Conservation (phyloP, 2,113 vertebrate genomes). For the Strix uralensis region DNA sequence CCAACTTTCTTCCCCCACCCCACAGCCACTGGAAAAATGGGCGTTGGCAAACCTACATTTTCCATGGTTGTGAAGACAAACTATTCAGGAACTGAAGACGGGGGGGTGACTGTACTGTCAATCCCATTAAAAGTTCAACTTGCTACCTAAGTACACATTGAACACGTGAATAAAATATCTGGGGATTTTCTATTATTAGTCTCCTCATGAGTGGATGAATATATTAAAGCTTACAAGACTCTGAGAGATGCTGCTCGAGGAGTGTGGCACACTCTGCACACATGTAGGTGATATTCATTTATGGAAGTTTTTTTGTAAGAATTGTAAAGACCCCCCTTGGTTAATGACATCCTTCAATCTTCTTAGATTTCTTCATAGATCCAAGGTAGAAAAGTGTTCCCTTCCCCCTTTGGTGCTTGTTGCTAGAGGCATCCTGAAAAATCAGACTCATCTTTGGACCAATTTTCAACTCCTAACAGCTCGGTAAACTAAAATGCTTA, state of each 20-base stretch:
- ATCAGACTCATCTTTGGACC: slow-evolving; percentile 27
- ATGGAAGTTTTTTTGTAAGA: neutral
- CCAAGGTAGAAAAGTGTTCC: neutral
- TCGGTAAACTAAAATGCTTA: slow-evolving; percentile 31
- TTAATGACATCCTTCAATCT: neutral
- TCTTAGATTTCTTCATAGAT: neutral
- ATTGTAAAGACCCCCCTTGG: neutral
- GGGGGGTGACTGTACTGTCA: too few species aligned
- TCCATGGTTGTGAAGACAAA: neutral
- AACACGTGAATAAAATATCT: neutral
- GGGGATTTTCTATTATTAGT: neutral
- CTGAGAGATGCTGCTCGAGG: neutral
- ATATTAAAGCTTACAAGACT: neutral
- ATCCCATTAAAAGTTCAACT: neutral
- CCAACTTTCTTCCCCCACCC: neutral
- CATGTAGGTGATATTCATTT: neutral
- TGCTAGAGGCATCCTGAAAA: neutral
- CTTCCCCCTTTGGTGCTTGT: neutral
- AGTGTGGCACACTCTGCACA: neutral
- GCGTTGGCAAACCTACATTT: neutral
- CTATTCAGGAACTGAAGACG: neutral
- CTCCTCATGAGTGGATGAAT: neutral
- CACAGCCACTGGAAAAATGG: fast-evolving
- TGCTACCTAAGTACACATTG: neutral
- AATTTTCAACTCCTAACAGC: slow-evolving; percentile 23